These are phyloP conservation scores for Hippopotamus amphibius DNA, from an alignment of 2,113 vertebrate genomes.

Conservation along the genomic window DNA sequence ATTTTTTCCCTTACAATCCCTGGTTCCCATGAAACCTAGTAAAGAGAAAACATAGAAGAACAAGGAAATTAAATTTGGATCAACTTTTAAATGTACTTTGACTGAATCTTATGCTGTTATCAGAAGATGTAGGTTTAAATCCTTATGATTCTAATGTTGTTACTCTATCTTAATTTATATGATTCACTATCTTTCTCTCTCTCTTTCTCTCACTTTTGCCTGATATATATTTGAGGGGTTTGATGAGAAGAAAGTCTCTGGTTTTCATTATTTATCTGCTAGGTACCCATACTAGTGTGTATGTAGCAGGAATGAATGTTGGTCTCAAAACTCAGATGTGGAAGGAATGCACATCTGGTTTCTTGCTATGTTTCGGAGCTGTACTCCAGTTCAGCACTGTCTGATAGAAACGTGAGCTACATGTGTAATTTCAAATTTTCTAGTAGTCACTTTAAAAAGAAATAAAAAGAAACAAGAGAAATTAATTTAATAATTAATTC, in stretches of 20 bases:
- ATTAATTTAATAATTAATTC: not conserved
- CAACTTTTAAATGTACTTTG: slow-evolving; percentile 29
- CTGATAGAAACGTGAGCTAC: not conserved
- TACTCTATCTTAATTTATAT: not conserved
- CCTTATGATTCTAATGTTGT: not conserved
- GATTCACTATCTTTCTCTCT: not conserved
- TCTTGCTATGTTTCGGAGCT: not conserved
- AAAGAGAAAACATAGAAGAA: not conserved
- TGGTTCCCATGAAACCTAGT: not conserved
- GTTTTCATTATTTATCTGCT: not conserved
- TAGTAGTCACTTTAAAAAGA: not conserved
- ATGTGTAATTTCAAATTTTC: not conserved
- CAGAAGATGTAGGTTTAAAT: not conserved
- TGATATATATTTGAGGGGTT: not conserved
- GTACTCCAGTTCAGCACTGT: not conserved
- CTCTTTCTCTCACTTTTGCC: not conserved
- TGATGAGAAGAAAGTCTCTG: not conserved
- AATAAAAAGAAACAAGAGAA: not conserved
- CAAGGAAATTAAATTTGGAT: not conserved
- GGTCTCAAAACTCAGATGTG: slow-evolving; percentile 36
- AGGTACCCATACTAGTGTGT: not conserved
- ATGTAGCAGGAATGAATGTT: not conserved
- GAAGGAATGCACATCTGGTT: not conserved
- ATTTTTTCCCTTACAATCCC: not conserved
- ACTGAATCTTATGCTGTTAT: not conserved